These are phyloP conservation scores for Larimichthys polyactis DNA, from an alignment of 2,113 vertebrate species.

Conservation along the genomic window DNA sequence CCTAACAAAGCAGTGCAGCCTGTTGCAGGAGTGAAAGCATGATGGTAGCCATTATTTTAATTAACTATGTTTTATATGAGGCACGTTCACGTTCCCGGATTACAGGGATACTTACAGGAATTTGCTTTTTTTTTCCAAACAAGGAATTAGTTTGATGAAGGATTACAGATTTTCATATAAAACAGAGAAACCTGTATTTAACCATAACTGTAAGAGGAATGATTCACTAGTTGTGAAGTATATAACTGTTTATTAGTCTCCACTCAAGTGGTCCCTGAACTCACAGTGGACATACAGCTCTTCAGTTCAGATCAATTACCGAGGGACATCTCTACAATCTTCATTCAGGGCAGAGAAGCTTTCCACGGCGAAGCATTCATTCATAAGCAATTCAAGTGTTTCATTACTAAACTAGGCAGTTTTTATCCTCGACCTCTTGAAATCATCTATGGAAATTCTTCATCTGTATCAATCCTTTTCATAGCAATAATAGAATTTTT, in stretches of 20 bases:
- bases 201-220: conserved; percentile 6
- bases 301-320: conserved; percentile 26
- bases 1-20: conserved; percentile 34
- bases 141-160: conserved; percentile 10
- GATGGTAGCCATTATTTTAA: conserved; percentile 30
- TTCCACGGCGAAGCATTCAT: conserved; percentile 7
- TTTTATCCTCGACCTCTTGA: not conserved
- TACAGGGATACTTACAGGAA: conserved; percentile 1
- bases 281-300: conserved; percentile 19
- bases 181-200: not conserved
- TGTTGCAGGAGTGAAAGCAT: conserved; percentile 7
- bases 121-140: not conserved
- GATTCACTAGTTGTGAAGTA: not conserved
- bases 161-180: not conserved
- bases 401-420: not conserved
- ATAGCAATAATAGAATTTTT: not conserved
- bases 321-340: conserved; percentile 7
- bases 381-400: not conserved
- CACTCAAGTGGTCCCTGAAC: conserved; percentile 12
- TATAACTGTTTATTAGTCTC: conserved; percentile 5
- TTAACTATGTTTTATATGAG: conserved; percentile 30
- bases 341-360: conserved; percentile 25
- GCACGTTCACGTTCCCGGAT: conserved; percentile 7
- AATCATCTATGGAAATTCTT: not conserved
- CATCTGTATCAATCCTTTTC: not conserved